Base-by-base conservation (phyloP, 2,888 invertebrate genomes). In the Agrenia bidenticulata region DNA sequence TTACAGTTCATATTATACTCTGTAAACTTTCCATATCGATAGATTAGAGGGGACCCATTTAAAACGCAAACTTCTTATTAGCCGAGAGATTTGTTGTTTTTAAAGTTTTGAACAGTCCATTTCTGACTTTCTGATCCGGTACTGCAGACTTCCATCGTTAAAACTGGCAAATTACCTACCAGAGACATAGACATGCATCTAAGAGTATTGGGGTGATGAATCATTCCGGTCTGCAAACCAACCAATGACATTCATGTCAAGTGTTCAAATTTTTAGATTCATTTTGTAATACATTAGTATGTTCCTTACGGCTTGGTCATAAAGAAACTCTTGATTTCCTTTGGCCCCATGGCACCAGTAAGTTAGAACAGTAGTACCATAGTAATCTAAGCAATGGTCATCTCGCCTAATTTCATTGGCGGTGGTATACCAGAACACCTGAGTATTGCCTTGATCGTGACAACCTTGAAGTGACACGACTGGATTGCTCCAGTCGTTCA, bases 161-260 rank as follows among this genome's bases (percentile, higher is more conserved):
- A 32, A 4, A 17, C 11, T 9, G 26, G 11, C 13, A 54, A 19
- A 42, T 61, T 27, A 15, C 23, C 21, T 32, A 32, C 4, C 11
- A 11, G 4, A 26, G 54, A 42, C 61, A 61, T 61, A 13, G 61
- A 42, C 54, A 61, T 53, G 37, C 61, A 61, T 19, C 41, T 54
- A 11, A 23, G 7, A 5, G 61, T 54, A 9, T 5, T 26, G 15
- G 61, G 61, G 15, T 61, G 54, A 9, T 54, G 41, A 13, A 61
- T 61, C 23, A 54, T 11, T 24, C 42, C 54, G 11, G 61, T 61
- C 54, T 53, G 19, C 0, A n/a, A 59, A 50, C 11, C 45, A 23
- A 15, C 41, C 13, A n/a, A n/a, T n/a, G n/a, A n/a, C n/a, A n/a
- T n/a, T n/a, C n/a, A n/a, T n/a, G n/a, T n/a, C n/a, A n/a, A n/a